Base-by-base conservation (phyloP, 2,113 vertebrate species). In the Xenopus borealis region DNA sequence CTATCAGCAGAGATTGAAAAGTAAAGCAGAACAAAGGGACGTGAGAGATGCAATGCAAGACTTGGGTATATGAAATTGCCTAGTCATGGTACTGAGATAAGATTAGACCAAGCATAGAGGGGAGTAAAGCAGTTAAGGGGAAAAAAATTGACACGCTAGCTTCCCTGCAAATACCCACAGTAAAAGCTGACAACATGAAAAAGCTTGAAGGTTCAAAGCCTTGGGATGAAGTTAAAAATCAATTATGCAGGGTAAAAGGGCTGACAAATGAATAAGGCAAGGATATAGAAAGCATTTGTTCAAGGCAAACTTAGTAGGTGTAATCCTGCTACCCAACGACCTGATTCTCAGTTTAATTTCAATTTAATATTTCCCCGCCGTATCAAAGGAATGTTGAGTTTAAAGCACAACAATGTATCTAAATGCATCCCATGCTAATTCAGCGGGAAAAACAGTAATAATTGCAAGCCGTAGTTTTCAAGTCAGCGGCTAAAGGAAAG, bases 31-130 rank as follows among this genome's bases (percentile, higher is more conserved):
- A 74, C 61, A 50, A 23, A 33, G 40, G 40, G 18, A 17, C 14
- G 8, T 10, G n/a, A 17, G 45, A 10, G 9, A 57, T 7, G 19
- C 33, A 62, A 44, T 10, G 18, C 3, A 12, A 27, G 18, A 44
- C 45, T 67, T 19, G 33, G 12, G 58, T 19, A 4, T 70, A 44
- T 30, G 57, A 63, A 62, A 72, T 30, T 52, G 58, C 46, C 62
- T 12, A 52, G 45, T 63, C 58, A 62, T 23, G 11, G 57, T 46
- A 62, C 27, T 9, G 5, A 71, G 58, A 71, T 62, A 71, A 47
- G 40, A 45, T 61, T 59, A 40, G 55, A 6, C 3, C 6, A 20
- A 45, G 18, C 40, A 19, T 59, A 17, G 33, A 27, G 19, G 44
- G 23, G 13, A 52, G 46, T 69, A 50, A 23, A 9, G 47, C 66